A percentile compares a stretch with the other conserved stretches of the same genome.
These are phyloP conservation scores for Heliconius ethilla DNA, from an alignment of 2,888 invertebrate genomes.

Conservation along the genomic window DNA sequence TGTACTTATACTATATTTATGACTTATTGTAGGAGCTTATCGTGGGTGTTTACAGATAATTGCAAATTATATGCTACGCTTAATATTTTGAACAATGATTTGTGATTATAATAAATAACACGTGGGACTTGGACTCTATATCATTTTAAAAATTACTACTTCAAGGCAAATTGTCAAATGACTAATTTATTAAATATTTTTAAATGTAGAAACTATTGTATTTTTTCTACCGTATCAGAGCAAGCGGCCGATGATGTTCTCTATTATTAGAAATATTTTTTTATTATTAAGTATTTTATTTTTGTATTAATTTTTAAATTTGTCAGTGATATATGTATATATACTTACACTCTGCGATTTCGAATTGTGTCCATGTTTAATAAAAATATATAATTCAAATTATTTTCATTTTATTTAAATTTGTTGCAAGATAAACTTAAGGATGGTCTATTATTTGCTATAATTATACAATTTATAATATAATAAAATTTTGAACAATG, in stretches of 20 bases:
- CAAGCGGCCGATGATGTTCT: too few species aligned
- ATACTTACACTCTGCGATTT: not conserved
- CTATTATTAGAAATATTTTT: too few species aligned
- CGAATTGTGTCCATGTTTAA: not conserved
- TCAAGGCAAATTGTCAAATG: not conserved
- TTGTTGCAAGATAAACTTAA: not conserved
- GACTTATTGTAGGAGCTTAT: not conserved
- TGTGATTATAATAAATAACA: not conserved
- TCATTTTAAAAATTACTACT: not conserved
- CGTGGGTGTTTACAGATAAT: conserved; percentile 9
- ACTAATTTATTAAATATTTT: not conserved
- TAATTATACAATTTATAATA: conserved; percentile 1
- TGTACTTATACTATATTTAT: conserved; percentile 5
- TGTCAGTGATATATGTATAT: not conserved
- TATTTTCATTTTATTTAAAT: not conserved
- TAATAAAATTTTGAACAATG: conserved; percentile 10
- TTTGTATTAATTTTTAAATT: not conserved
- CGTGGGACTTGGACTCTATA: not conserved
- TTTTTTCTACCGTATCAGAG: too few species aligned
- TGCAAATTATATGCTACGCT: conserved; percentile 2
- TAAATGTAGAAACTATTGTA: too few species aligned
- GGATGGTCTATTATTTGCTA: not conserved
- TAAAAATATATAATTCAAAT: not conserved
- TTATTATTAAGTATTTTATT: not conserved
- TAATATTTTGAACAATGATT: not conserved